phyloP scores from a whole-genome alignment of 2,888 invertebrate genomes.

The Dicyrtoma fusca region DNA sequence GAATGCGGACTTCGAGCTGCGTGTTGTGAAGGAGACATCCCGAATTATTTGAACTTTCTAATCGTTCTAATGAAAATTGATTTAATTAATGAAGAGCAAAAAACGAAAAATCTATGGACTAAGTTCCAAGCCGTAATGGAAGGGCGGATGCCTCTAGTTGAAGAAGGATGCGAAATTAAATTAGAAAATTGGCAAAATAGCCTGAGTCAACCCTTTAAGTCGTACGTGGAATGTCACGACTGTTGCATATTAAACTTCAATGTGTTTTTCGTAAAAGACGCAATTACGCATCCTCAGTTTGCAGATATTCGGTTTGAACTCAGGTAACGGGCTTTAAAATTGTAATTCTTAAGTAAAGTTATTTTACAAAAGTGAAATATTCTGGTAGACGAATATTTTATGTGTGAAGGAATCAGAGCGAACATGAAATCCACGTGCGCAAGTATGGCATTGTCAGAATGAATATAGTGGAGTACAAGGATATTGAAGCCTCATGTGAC shows the following conservation, averaged over 20 bases:
- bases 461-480: constrained; percentile 49
- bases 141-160: constrained; percentile 43
- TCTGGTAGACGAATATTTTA: background rate
- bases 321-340: constrained; percentile 32
- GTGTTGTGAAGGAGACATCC: constrained; percentile 46
- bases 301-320: constrained; percentile 41
- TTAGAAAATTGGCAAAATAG: constrained; percentile 42
- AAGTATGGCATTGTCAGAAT: constrained; percentile 47
- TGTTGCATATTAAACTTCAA: constrained; percentile 46
- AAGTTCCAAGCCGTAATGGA: constrained; percentile 48
- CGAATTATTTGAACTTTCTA: constrained; percentile 51
- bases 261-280: constrained; percentile 44
- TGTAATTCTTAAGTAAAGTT: background rate
- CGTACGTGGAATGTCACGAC: constrained; percentile 50
- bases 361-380: background rate
- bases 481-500: constrained; percentile 25
- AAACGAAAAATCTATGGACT: constrained; percentile 41
- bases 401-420: constrained; percentile 43
- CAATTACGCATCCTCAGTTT: constrained; percentile 30
- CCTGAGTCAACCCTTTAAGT: constrained; percentile 40
- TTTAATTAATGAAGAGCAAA: constrained; percentile 26
- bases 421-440: constrained; percentile 41
- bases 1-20: constrained; percentile 51
- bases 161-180: constrained; percentile 44
- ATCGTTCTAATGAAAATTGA: constrained; percentile 51